Evolutionary conservation across 2,113 vertebrate genomes (phyloP), one percentile per base, ranked within the genome.

Genomic region (Penelope pileata): DNA sequence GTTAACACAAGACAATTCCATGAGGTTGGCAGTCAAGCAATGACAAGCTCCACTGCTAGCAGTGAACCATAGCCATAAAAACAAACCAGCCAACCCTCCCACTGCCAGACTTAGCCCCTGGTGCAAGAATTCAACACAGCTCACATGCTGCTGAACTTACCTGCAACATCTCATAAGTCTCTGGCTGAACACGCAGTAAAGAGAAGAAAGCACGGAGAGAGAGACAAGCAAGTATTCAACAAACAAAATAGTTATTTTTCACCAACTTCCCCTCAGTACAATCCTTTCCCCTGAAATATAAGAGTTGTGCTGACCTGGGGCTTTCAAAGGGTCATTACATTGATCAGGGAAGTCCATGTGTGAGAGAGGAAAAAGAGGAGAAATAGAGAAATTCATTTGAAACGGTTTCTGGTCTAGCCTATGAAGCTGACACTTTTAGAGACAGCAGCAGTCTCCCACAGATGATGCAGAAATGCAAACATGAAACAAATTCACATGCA

Each of bases 91-190:
- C 60, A 74, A 82, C 54, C 34, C 30, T 8, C 22, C 51, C 38
- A 11, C 60, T 40, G 36, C 10, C 38, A 63, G 36, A 29, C 34
- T 38, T 14, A 38, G 26, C 48, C 26, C 36, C 38, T 70, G 12
- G 34, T 51, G 26, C 36, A 84, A 54, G 69, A 54, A 48, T 27
- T 74, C 64, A 36, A 16, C 12, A 47, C 30, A 91, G 80, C 68
- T 88, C 66, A n/a, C 40, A 19, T 27, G 68, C 72, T 73, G 54
- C 56, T 84, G 16, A 92, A 87, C 89, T 76, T 23, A 89, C 81
- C 81, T 1, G 1, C 40, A 76, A 38, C 2, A 7, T 74, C 58
- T 93, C 58, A 45, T 3, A 3, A 0, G 0, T 56, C 42, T 87
- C 86, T 85, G 43, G 10, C 24, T 60, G 62, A 68, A 56, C 0